Percentiles rank a stretch among this genome's conserved stretches.
Evolutionary conservation across 1,140 invertebrate genomes (phyloP).

Genomic region (Musca domestica): DNA sequence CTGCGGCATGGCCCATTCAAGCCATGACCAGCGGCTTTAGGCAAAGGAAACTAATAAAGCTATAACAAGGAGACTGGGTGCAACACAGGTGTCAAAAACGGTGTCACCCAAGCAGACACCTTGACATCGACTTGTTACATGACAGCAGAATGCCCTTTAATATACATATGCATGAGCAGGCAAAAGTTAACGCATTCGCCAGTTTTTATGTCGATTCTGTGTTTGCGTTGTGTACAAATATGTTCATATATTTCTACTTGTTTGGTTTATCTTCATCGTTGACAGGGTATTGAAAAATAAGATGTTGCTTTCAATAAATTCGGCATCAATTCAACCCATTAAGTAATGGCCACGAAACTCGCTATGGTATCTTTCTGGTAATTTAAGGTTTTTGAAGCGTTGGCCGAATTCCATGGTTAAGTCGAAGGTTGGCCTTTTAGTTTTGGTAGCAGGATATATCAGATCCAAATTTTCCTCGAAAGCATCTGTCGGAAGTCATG

Average conservation of each 20-base stretch:
- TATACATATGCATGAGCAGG: too few relatives aligned
- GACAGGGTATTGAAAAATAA: not conserved
- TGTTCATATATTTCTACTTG: not conserved
- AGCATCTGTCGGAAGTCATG: too few relatives aligned
- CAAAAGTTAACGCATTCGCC: not conserved
- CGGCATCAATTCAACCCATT: too few relatives aligned
- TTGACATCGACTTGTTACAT: not conserved
- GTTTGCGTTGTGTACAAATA: not conserved
- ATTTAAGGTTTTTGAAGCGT: too few relatives aligned
- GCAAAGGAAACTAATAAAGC: not conserved
- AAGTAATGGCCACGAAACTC: too few relatives aligned
- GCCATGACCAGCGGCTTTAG: not conserved
- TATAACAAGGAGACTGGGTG: not conserved
- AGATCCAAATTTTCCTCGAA: too few relatives aligned
- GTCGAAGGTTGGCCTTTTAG: too few relatives aligned
- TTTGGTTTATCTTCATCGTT: not conserved
- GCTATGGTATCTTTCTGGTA: too few relatives aligned
- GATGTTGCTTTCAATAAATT: too few relatives aligned
- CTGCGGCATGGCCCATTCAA: too few relatives aligned
- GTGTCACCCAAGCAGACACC: not conserved
- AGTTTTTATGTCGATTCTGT: not conserved
- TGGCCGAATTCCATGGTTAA: too few relatives aligned
- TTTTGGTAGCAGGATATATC: too few relatives aligned
- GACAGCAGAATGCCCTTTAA: slow-evolving; percentile 26
- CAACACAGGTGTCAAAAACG: slow-evolving; percentile 7